Evolutionary conservation across 2,888 invertebrate genomes (phyloP), one percentile per base, ranked within the genome.

Genomic region (Vanessa cardui): DNA sequence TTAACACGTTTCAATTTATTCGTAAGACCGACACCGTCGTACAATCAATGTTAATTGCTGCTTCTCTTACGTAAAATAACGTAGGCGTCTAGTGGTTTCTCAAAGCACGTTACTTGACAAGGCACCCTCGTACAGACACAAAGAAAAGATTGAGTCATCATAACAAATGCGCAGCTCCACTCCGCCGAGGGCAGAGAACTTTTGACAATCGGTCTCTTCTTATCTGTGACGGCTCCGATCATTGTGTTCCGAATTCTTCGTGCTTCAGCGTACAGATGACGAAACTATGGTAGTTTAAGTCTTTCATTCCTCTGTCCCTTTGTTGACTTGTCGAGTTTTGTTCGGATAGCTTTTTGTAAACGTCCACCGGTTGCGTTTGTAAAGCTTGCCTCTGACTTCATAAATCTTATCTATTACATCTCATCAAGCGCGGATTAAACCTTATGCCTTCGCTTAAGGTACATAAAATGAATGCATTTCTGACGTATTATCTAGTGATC

Each of bases 81-180:
- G 84, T 84, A 79, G 84, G 83, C 83, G 88, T 84, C 73, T 76
- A 76, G 77, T 80, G 77, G 76, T 80, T 77, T 80, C 76, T 83
- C 80, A 80, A 78, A 77, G 78, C 74, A 72, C 74, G 78, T 72
- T 78, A 78, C 77, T 80, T 77, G 76, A 75, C 79, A 81, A 77
- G 76, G 83, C 83, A 83, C 84, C 83, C 83, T 83, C 76, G 74
- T 77, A 76, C 73, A 76, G 74, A 77, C 77, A 89, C 87, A 92
- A 92, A 90, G 89, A 86, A 92, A 92, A 84, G 82, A 92, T 91
- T 89, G 89, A 92, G 90, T 92, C 92, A 92, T 92, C 91, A 90
- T 88, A 92, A 92, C 91, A 92, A 90, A 92, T 90, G 88, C 86
- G 82, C 84, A 84, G 80, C 81, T 82, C 81, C 83, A 86, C 83